These are phyloP conservation scores for Ceramica pisi DNA, from an alignment of 2,888 invertebrate species.

Conservation along the genomic window DNA sequence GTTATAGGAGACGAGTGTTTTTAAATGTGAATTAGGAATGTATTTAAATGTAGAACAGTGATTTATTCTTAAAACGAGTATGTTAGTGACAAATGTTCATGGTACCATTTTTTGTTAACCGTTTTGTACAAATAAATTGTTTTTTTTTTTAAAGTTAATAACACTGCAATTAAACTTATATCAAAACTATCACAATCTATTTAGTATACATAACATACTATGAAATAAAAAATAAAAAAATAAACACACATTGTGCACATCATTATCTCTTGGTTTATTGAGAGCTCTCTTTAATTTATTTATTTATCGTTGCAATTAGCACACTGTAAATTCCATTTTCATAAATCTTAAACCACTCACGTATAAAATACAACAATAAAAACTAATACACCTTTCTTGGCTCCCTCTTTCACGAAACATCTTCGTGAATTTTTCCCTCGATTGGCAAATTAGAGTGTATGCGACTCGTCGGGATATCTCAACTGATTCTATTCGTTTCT, in stretches of 20 bases:
- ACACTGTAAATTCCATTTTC: too few species aligned
- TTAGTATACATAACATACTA: too few species aligned
- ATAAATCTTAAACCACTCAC: too few species aligned
- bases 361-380: too few species aligned
- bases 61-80: constrained; percentile 7
- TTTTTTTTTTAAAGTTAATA: too few species aligned
- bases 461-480: constrained; percentile 77
- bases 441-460: constrained; percentile 83
- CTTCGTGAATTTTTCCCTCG: constrained; percentile 79
- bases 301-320: too few species aligned
- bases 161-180: too few species aligned
- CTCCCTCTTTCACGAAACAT: constrained; percentile 49
- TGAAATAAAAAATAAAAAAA: too few species aligned
- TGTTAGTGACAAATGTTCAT: background rate
- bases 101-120: background rate
- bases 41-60: constrained; percentile 16
- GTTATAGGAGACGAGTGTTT: background rate
- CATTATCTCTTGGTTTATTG: too few species aligned
- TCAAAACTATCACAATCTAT: too few species aligned
- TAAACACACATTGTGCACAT: too few species aligned
- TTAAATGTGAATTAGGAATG: background rate
- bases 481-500: constrained; percentile 71
- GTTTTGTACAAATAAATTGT: background rate
- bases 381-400: constrained; percentile 27
- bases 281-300: too few species aligned